Evolutionary conservation across 2,797 vertebrate species (phyloP).

Genomic region (Pangasius djambal): DNA sequence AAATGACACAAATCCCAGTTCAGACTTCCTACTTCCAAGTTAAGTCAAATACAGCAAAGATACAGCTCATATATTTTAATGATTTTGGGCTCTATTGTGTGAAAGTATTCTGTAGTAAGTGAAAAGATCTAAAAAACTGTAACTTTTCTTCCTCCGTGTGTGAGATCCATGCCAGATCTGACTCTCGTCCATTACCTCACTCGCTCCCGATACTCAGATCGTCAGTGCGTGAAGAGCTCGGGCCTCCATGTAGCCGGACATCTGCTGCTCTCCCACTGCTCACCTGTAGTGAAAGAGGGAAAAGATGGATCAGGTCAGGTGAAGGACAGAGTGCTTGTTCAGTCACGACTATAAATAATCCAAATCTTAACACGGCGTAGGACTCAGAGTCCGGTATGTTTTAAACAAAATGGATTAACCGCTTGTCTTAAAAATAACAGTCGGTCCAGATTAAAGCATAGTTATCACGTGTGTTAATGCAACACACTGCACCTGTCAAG

Average conservation of each 20-base stretch:
- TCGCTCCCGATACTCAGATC: constrained; percentile 33
- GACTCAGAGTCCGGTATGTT: background rate
- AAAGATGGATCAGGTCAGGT: background rate
- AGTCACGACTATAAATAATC: background rate
- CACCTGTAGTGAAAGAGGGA: background rate
- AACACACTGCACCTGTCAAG: background rate
- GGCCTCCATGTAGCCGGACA: constrained; percentile 37
- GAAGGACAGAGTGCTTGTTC: background rate
- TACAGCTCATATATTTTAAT: background rate
- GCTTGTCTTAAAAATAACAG: background rate
- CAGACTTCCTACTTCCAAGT: background rate
- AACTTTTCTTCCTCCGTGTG: background rate
- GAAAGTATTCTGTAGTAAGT: too few relatives aligned
- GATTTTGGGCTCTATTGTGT: background rate
- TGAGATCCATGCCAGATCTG: background rate
- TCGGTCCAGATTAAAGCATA: background rate
- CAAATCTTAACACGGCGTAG: background rate
- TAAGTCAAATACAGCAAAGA: too few relatives aligned
- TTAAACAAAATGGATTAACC: background rate
- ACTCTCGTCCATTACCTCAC: constrained; percentile 28
- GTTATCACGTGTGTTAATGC: background rate
- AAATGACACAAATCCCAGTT: background rate
- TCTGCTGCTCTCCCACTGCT: constrained; percentile 31
- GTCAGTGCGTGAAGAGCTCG: constrained; percentile 33
- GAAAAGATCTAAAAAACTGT: background rate